phyloP scores from a whole-genome alignment of 2,888 invertebrate genomes.

The Idaea dimidiata region DNA sequence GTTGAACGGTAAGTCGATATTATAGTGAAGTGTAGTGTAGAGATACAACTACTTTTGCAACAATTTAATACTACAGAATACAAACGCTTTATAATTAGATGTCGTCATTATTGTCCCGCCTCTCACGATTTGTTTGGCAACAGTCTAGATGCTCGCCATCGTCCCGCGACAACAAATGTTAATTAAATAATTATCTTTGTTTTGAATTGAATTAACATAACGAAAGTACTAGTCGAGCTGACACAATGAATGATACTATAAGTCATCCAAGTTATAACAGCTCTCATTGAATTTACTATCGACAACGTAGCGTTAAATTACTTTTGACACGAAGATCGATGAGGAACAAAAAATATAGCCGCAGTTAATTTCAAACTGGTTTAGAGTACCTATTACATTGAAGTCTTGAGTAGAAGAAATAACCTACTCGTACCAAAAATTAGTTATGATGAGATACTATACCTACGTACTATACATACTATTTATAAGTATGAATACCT shows the following conservation, averaged over 20 bases:
- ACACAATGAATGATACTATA: neutral
- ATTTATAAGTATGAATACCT: no score
- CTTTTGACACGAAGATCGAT: conserved; percentile 1
- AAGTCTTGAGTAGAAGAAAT: no score
- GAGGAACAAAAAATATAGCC: neutral
- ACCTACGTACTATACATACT: no score
- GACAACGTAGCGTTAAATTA: neutral
- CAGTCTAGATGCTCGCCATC: conserved; percentile 26
- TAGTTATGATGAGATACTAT: no score
- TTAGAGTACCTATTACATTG: neutral
- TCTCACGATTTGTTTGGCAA: conserved; percentile 51
- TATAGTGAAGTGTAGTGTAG: conserved; percentile 15
- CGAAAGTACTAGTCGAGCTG: neutral
- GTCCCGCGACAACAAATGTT: conserved; percentile 30
- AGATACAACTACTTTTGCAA: conserved; percentile 27
- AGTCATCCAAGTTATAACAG: neutral
- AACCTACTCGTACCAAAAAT: no score
- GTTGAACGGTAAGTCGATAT: conserved; percentile 82
- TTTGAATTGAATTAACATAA: conserved; percentile 22
- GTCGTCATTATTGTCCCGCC: conserved; percentile 38
- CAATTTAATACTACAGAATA: conserved; percentile 27
- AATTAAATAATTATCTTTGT: conserved; percentile 13
- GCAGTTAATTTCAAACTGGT: neutral
- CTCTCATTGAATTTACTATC: neutral
- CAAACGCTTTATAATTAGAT: conserved; percentile 37